Base-by-base conservation (phyloP, 2,888 invertebrate genomes). In the Acleris sparsana region DNA sequence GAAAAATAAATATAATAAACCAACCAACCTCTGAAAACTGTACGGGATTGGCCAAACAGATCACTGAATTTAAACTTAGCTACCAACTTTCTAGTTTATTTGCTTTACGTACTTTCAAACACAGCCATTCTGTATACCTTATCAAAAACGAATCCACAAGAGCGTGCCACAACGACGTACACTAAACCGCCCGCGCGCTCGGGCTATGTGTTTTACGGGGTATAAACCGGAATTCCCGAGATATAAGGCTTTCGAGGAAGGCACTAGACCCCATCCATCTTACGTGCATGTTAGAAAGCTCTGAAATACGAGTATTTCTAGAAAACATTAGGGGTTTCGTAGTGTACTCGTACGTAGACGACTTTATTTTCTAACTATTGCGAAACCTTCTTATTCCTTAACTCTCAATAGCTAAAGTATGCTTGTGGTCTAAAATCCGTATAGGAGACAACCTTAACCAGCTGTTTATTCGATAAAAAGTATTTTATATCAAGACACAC, bases 221-320 rank as follows among this genome's bases (percentile, higher is more conserved):
- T 52, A 63, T 63, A 63, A 63, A 63, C 58, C 29, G 43, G 13
- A 52, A 63, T 46, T 20, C 53, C 20, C 46, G n/a, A 46, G 43
- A 53, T 51, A 51, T 29, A 53, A 22, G 53, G 56, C 49, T 56
- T 55, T 56, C 57, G 16, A 49, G 51, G 51, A 51, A 51, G 13
- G 13, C 51, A 51, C 51, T 51, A 18, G 17, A 20, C 22, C 22
- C 13, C 51, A 51, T 51, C 51, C 22, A 22, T 51, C 51, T 51
- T 51, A 6, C 17, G 49, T 49, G 13, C 51, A 22, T 33, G 33
- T 11, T 18, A 22, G 51, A 51, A 51, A 51, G 20, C 13, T 5
- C 49, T 17, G 18, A 17, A 17, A 46, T n/a, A 46, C n/a, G 46
- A 46, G n/a, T 46, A 17, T 49, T 18, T 49, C 49, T 49, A 49